phyloP scores from a whole-genome alignment of 1,140 invertebrate genomes.

The Cheumatopsyche charites region DNA sequence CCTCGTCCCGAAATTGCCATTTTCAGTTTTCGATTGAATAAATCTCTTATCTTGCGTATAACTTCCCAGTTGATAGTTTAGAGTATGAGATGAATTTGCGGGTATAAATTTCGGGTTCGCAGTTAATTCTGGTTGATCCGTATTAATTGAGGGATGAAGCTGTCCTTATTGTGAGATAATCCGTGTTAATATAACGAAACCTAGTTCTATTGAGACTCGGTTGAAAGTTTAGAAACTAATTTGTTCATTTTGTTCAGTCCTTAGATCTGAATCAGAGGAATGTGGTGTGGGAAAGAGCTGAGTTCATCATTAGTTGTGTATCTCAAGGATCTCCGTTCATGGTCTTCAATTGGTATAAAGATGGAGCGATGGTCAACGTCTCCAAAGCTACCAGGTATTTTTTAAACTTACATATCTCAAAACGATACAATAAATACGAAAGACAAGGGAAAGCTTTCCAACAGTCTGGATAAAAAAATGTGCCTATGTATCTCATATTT shows the following conservation, averaged over 20 bases:
- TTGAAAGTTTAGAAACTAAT: neutral
- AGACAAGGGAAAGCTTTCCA: too few species aligned
- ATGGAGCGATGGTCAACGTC: conserved; percentile 74
- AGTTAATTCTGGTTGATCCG: too few species aligned
- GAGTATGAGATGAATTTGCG: too few species aligned
- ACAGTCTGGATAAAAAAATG: too few species aligned
- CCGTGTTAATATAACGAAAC: neutral
- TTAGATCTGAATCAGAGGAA: conserved; percentile 67
- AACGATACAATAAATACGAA: too few species aligned
- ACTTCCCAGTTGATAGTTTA: too few species aligned
- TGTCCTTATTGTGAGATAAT: neutral
- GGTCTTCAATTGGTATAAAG: conserved; percentile 81
- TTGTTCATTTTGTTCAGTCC: conserved; percentile 59
- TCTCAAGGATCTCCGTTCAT: conserved; percentile 76
- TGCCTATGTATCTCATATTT: neutral
- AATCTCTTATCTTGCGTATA: too few species aligned
- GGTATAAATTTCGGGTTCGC: too few species aligned
- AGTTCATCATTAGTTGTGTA: conserved; percentile 76
- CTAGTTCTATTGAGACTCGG: conserved; percentile 7
- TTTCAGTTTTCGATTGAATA: too few species aligned
- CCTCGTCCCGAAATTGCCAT: too few species aligned
- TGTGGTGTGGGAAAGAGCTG: conserved; percentile 73
- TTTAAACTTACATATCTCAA: neutral
- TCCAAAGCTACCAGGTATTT: conserved; percentile 71
- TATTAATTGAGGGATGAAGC: too few species aligned